Percentiles rank a stretch among this genome's conserved stretches.
Conservation (phyloP, 1,140 invertebrate genomes). For the Sycophaga agraensis region DNA sequence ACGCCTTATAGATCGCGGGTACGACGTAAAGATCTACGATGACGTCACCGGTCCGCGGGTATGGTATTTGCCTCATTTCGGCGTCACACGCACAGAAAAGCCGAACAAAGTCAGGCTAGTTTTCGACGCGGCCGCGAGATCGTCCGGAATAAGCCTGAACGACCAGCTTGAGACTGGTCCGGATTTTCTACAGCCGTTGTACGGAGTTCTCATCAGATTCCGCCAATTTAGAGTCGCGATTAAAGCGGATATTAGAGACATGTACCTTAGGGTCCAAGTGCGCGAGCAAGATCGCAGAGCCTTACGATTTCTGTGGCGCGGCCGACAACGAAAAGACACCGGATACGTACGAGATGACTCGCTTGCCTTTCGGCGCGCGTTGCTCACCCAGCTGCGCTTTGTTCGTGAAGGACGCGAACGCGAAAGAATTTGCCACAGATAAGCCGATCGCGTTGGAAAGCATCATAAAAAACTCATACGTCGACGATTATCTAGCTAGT, state of each 20-base stretch:
- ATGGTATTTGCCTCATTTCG: conserved; percentile 1
- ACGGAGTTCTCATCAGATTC: neutral
- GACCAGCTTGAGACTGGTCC: neutral
- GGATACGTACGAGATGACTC: neutral
- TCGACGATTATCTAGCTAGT: conserved; percentile 7
- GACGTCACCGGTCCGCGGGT: neutral
- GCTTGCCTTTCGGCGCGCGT: conserved; percentile 16
- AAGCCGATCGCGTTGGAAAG: neutral
- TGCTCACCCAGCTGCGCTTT: conserved; percentile 32
- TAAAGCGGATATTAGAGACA: neutral
- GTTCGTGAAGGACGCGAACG: neutral
- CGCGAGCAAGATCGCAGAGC: neutral
- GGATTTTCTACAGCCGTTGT: neutral
- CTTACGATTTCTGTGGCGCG: conserved; percentile 2
- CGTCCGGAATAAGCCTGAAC: neutral
- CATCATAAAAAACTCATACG: neutral
- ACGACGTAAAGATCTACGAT: neutral
- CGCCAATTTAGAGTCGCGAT: neutral
- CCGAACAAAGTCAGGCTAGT: neutral
- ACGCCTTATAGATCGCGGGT: neutral
- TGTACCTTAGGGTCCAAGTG: conserved; percentile 5
- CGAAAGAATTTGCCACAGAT: neutral
- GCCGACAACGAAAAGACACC: neutral
- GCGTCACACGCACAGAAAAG: neutral
- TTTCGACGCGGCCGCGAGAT: neutral